Evolutionary conservation across 2,797 vertebrate species (phyloP), one percentile per base, ranked within the genome.

Genomic region (Craterocephalus amniculus): DNA sequence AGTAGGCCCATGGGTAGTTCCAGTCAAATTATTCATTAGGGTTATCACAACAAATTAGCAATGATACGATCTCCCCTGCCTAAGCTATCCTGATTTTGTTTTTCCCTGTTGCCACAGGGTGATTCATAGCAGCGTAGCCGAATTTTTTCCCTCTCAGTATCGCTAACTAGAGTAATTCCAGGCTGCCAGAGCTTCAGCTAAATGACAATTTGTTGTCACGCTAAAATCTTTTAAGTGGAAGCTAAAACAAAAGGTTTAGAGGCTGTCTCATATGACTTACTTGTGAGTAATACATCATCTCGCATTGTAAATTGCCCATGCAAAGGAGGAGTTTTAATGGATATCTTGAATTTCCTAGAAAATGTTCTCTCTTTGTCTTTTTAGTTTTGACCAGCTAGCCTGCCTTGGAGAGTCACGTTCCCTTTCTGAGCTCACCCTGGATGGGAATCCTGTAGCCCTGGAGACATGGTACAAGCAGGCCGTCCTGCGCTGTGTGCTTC

Each of bases 391-490:
- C 86, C 97, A 96, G 92, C 95, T 99, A 89, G 92, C 93, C 93
- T 98, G 96, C 91, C 95, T 98, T 63, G 94, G 95, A 88, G 94
- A 96, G 79, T 96, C 94, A 0, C 79, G 89, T 74, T 96, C 96
- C 90, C 95, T 99, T 87, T 95, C 95, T 79, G 97, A 99, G 93
- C 95, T 99, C 93, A 96, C 96, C 86, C 95, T 99, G 94, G 98
- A 99, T 97, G 98, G 97, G 95, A 99, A 99, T 87, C 97, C 97
- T 73, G 95, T 99, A 95, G 97, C 96, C 89, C 96, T 97, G 95
- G 97, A 99, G 96, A 95, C 97, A 98, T 99, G 97, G 96, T 99
- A 99, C 97, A 99, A 96, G 91, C 96, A 96, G 92, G 96, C 96
- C 22, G 87, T 96, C 92, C 96, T 99, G 85, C 96, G 97, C 94